Conservation (phyloP, 2,888 invertebrate species). For the Plusia festucae region DNA sequence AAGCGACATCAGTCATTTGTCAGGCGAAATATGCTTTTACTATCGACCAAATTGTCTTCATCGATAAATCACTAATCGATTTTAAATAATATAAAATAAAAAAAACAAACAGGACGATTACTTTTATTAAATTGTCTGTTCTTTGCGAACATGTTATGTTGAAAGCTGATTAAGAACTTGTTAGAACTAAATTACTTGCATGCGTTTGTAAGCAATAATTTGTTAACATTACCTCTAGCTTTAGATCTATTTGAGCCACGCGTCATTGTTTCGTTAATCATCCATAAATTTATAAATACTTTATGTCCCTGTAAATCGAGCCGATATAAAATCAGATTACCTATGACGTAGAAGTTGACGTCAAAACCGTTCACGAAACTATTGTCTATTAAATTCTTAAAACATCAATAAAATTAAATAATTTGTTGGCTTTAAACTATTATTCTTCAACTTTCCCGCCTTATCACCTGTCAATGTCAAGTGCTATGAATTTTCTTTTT, state of each 20-base stretch:
- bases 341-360: constrained; percentile 21
- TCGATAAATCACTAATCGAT: constrained; percentile 32
- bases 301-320: constrained; percentile 43
- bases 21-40: constrained; percentile 18
- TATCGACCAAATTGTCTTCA: constrained; percentile 42
- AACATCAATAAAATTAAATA: not conserved
- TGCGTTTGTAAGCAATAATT: constrained; percentile 8
- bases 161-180: not conserved
- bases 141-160: not conserved
- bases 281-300: constrained; percentile 55
- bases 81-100: constrained; percentile 6
- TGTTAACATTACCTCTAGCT: constrained; percentile 21
- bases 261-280: constrained; percentile 55
- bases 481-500: constrained; percentile 42
- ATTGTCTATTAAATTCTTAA: not conserved
- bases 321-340: constrained; percentile 29
- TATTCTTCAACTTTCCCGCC: constrained; percentile 15
- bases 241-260: constrained; percentile 54
- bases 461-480: constrained; percentile 29
- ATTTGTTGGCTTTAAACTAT: not conserved
- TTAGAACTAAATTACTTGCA: not conserved
- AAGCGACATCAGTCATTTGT: constrained; percentile 45
- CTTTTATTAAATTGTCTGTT: not conserved
- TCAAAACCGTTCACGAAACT: not conserved
- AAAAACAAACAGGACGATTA: not conserved